These are phyloP conservation scores for Colletes latitarsis DNA, from an alignment of 1,140 invertebrate genomes.

Conservation along the genomic window DNA sequence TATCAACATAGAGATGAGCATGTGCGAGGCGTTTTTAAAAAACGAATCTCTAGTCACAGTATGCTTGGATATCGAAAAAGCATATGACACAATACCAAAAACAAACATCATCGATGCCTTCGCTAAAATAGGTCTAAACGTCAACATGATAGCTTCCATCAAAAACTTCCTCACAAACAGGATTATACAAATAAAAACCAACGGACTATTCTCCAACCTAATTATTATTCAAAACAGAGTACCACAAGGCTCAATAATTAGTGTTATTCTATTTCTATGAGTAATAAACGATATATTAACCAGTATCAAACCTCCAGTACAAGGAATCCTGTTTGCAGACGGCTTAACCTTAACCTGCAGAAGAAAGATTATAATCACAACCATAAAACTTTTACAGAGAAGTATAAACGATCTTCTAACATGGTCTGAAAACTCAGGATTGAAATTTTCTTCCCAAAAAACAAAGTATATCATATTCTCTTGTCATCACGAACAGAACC, in stretches of 20 bases:
- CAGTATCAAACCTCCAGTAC: background rate
- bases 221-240: background rate
- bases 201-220: background rate
- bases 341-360: background rate
- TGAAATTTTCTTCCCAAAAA: too few relatives aligned
- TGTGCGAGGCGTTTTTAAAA: too few relatives aligned
- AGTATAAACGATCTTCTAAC: background rate
- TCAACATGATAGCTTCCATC: too few relatives aligned
- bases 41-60: too few relatives aligned
- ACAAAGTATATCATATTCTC: too few relatives aligned
- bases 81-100: too few relatives aligned
- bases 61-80: too few relatives aligned
- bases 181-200: background rate
- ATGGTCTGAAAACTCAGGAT: background rate
- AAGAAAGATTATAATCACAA: background rate
- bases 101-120: too few relatives aligned
- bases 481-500: too few relatives aligned
- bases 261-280: background rate
- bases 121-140: too few relatives aligned
- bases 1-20: too few relatives aligned
- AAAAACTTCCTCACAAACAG: slow-evolving; percentile 1
- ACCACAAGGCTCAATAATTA: background rate
- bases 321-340: slow-evolving; percentile 5
- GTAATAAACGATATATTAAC: slow-evolving; percentile 4
- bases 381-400: background rate